phyloP scores from a whole-genome alignment of 2,888 invertebrate genomes.

The Calephelis perditalis region DNA sequence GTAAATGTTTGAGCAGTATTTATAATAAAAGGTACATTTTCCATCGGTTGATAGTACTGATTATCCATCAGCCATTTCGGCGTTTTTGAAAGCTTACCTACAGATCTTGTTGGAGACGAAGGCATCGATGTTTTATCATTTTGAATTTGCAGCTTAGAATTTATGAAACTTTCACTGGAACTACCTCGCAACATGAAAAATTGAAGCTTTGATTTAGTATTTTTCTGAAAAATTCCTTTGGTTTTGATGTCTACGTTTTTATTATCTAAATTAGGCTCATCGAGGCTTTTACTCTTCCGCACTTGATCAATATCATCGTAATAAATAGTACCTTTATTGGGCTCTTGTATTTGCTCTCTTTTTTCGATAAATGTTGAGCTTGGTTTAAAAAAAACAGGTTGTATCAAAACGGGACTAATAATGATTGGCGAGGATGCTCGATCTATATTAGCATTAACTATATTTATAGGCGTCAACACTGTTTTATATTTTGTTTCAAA shows the following conservation, averaged over 20 bases:
- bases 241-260: slow-evolving; percentile 31
- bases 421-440: slow-evolving; percentile 49
- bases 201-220: slow-evolving; percentile 50
- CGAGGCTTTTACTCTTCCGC: slow-evolving; percentile 25
- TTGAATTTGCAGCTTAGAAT: slow-evolving; percentile 37
- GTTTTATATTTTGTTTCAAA: slow-evolving; percentile 41
- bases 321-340: slow-evolving; percentile 50
- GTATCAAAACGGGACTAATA: slow-evolving; percentile 61
- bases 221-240: slow-evolving; percentile 53
- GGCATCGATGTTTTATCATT: slow-evolving; percentile 31
- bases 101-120: slow-evolving; percentile 34
- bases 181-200: slow-evolving; percentile 44
- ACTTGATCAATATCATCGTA: slow-evolving; percentile 65
- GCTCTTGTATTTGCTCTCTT: slow-evolving; percentile 32
- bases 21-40: slow-evolving; percentile 57
- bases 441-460: slow-evolving; percentile 42
- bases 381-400: slow-evolving; percentile 53
- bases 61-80: slow-evolving; percentile 61
- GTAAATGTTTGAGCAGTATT: slow-evolving; percentile 44
- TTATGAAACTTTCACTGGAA: slow-evolving; percentile 42
- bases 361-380: slow-evolving; percentile 23
- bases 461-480: slow-evolving; percentile 50
- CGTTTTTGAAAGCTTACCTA: slow-evolving; percentile 50
- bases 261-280: slow-evolving; percentile 24
- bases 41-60: slow-evolving; percentile 62